Conservation (phyloP, 2,888 invertebrate genomes). For the Leptopterna dolabrata region DNA sequence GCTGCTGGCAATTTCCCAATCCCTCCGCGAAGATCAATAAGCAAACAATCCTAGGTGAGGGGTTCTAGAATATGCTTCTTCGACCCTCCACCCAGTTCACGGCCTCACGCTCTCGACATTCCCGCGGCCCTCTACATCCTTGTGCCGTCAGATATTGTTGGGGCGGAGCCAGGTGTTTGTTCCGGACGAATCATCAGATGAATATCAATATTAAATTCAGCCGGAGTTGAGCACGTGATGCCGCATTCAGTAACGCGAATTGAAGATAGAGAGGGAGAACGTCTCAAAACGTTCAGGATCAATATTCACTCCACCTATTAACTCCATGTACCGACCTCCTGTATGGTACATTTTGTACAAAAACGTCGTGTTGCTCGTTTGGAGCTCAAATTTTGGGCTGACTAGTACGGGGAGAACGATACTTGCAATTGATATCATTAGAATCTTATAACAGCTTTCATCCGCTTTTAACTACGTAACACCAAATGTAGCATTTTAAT, state of each 20-base stretch:
- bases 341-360: too few relatives aligned
- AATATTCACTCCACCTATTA: too few relatives aligned
- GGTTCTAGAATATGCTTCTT: slow-evolving; percentile 49
- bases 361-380: too few relatives aligned
- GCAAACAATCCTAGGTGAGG: slow-evolving; percentile 55
- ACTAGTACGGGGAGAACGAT: too few relatives aligned
- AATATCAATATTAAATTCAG: slow-evolving; percentile 36
- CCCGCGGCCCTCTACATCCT: neutral
- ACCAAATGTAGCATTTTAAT: too few relatives aligned
- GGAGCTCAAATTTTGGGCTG: too few relatives aligned
- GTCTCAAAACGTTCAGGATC: too few relatives aligned
- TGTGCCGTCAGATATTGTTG: neutral
- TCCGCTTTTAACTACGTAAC: too few relatives aligned
- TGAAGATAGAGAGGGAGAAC: neutral
- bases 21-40: slow-evolving; percentile 53
- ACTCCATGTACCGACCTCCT: too few relatives aligned
- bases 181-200: slow-evolving; percentile 29
- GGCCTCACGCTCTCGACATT: neutral
- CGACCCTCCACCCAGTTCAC: neutral
- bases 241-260: neutral
- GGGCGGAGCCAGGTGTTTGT: slow-evolving; percentile 38
- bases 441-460: too few relatives aligned
- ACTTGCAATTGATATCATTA: too few relatives aligned
- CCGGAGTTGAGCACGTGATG: neutral
- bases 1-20: slow-evolving; percentile 56